Evolutionary conservation across 2,797 vertebrate genomes (phyloP), one percentile per base, ranked within the genome.

Genomic region (Ptychadena robeensis): DNA sequence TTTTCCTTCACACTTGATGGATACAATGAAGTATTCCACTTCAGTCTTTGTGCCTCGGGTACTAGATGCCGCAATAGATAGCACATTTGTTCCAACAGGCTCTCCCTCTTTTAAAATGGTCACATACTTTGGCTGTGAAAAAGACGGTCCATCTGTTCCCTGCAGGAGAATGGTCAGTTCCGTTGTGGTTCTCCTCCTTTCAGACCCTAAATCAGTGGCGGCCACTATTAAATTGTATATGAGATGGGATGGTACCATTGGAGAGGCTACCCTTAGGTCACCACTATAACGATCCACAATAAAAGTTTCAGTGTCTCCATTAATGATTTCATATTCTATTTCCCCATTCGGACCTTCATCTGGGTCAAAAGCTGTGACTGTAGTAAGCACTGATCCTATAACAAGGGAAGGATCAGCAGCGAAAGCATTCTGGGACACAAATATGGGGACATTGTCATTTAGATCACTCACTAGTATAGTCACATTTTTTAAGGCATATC

Each of bases 21-120:
- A 95, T 85, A 99, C 97, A 0, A 99, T 98, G 86, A 96, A 99
- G 89, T 98, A 99, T 89, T 99, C 98, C 95, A 99, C 95, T 81
- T 93, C 94, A 57, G 92, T 92, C 11, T 92, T 93, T 0, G 95
- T 92, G 78, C 96, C 96, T 12, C 95, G 91, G 0, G 96, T 95
- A 87, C 97, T 98, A 0, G 96, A 93, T 1, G 97, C 97, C 22
- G 96, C 96, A 73, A 99, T 93, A 0, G 97, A 96, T 82, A 99
- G 96, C 71, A 99, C 98, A 0, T 95, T 96, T 31, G 98, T 99
- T 75, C 98, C 98, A 0, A 98, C 94, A 1, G 98, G 98, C 73
- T 98, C 97, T 0, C 97, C 98, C 86, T 99, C 98, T 79, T 97
- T 98, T 70, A 99, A 90, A 87, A 97, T 96, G 10, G 97, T 98